Percentiles rank a stretch among this genome's conserved stretches.
Conservation (phyloP, 92 coral and sea anemone species). For the Actinostola sp. region DNA sequence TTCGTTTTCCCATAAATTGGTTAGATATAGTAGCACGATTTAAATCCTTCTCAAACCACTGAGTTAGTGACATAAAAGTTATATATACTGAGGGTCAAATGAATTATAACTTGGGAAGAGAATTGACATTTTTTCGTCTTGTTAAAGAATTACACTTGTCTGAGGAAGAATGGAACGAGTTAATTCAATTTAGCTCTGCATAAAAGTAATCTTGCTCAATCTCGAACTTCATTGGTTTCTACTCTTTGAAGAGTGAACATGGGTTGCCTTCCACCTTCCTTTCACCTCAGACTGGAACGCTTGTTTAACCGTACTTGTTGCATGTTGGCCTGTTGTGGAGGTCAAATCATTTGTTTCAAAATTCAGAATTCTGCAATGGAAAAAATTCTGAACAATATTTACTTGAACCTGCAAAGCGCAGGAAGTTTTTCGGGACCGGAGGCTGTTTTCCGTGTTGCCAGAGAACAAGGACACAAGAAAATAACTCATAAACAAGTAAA, state of each 20-base stretch:
- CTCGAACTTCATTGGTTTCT: neutral
- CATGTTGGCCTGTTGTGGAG: conserved; percentile 16
- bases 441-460: conserved; percentile 32
- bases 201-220: neutral
- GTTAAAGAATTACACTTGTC: conserved; percentile 7
- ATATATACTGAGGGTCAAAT: no score
- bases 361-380: conserved; percentile 13
- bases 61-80: no score
- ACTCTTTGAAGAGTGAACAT: neutral
- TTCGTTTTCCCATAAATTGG: no score
- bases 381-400: conserved; percentile 13
- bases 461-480: conserved; percentile 17
- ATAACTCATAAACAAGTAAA: conserved; percentile 2
- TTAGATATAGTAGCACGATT: no score
- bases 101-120: no score
- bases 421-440: conserved; percentile 19
- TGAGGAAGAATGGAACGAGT: conserved; percentile 36
- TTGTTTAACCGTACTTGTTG: conserved; percentile 13
- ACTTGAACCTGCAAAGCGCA: conserved; percentile 24
- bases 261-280: conserved; percentile 36
- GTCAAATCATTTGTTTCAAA: conserved; percentile 2
- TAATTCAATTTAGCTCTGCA: neutral
- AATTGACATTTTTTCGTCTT: neutral
- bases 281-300: conserved; percentile 14
- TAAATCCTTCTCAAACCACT: no score